Evolutionary conservation across 2,113 vertebrate genomes (phyloP).

Genomic region (Pleuronectes platessa): DNA sequence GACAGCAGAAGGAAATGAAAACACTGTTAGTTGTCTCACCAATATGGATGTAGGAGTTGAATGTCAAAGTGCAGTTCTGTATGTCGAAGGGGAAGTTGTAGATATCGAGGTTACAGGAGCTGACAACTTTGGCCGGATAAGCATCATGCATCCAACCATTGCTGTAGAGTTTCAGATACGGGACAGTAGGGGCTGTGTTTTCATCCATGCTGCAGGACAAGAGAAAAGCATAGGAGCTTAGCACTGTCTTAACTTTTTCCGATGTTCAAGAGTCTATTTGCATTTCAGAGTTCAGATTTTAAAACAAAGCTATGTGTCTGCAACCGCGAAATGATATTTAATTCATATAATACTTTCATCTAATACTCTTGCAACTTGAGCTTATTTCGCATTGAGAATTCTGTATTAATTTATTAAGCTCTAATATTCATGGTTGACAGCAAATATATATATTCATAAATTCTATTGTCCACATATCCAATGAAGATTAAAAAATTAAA

Average conservation of each 20-base stretch:
- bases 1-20: not conserved
- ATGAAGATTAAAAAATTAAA: too few relatives aligned
- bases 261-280: too few relatives aligned
- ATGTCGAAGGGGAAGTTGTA: conserved; percentile 82
- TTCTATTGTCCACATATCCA: too few relatives aligned
- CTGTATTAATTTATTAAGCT: not conserved
- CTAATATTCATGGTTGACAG: not conserved
- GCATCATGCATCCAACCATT: conserved; percentile 43
- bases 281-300: not conserved
- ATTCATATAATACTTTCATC: not conserved
- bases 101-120: conserved; percentile 80
- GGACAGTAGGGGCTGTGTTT: conserved; percentile 71
- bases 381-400: too few relatives aligned
- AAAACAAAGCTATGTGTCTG: not conserved
- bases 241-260: too few relatives aligned
- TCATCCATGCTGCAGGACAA: conserved; percentile 72
- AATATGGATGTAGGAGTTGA: conserved; percentile 72
- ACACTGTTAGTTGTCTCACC: conserved; percentile 51
- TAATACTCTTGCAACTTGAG: not conserved
- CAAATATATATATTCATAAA: too few relatives aligned
- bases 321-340: not conserved
- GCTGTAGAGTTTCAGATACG: conserved; percentile 62
- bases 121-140: conserved; percentile 70
- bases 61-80: conserved; percentile 80
- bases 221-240: not conserved